A percentile compares a stretch with the other conserved stretches of the same genome.
Conservation (phyloP, 2,888 invertebrate species). For the Bombylius discolor region DNA sequence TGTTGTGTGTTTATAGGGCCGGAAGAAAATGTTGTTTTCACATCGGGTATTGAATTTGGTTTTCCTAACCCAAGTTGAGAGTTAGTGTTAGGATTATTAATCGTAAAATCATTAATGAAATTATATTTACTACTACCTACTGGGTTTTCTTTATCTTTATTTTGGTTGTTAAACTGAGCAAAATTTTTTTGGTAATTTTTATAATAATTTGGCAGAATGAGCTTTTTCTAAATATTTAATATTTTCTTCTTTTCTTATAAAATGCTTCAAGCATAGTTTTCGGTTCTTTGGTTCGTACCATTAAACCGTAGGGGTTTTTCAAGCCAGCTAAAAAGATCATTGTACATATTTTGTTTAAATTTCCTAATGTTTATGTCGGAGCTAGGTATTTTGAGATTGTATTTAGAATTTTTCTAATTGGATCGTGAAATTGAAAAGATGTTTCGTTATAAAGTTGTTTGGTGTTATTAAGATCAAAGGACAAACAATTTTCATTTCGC, state of each 20-base stretch:
- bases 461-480: background rate
- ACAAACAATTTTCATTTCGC: slow-evolving; percentile 1
- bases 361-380: background rate
- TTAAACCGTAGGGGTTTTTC: slow-evolving; percentile 1
- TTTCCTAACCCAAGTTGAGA: too few species aligned
- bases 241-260: slow-evolving; percentile 4
- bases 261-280: slow-evolving; percentile 1
- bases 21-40: too few species aligned
- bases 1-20: too few species aligned
- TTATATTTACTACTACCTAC: too few species aligned
- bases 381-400: slow-evolving; percentile 5
- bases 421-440: slow-evolving; percentile 1
- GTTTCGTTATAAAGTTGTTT: slow-evolving; percentile 10
- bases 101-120: too few species aligned
- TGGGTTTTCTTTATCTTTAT: too few species aligned
- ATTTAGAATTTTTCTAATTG: slow-evolving; percentile 4
- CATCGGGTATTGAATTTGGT: too few species aligned
- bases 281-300: slow-evolving; percentile 2
- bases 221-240: slow-evolving; percentile 1
- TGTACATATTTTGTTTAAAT: slow-evolving; percentile 7
- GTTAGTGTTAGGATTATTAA: too few species aligned
- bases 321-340: slow-evolving; percentile 4
- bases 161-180: too few species aligned
- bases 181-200: background rate
- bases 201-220: slow-evolving; percentile 3